Percentiles rank a stretch among this genome's conserved stretches.
Conservation (phyloP, 2,888 invertebrate genomes). For the Glomeris marginata region DNA sequence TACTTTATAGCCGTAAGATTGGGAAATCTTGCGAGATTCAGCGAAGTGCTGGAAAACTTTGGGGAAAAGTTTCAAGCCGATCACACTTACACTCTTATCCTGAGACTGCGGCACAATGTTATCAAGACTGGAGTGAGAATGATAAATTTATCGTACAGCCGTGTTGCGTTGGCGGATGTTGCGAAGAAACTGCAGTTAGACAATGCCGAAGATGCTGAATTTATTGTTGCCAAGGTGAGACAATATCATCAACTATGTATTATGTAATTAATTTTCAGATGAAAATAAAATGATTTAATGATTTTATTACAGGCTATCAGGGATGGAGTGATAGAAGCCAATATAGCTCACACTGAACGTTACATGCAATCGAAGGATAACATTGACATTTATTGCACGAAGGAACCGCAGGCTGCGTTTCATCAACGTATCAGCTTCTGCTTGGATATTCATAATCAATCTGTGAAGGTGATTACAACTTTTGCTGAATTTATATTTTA, state of each 20-base stretch:
- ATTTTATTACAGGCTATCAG: slow-evolving; percentile 50
- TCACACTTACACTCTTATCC: slow-evolving; percentile 88
- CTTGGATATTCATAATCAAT: slow-evolving; percentile 93
- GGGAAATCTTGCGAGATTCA: slow-evolving; percentile 87
- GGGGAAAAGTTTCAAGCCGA: slow-evolving; percentile 83
- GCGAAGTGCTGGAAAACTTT: slow-evolving; percentile 79
- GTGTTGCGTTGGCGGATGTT: slow-evolving; percentile 88
- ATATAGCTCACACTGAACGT: slow-evolving; percentile 84
- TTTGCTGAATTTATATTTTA: not conserved
- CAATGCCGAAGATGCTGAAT: slow-evolving; percentile 95
- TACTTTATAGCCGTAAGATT: slow-evolving; percentile 54
- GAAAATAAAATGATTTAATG: no score
- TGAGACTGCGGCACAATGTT: slow-evolving; percentile 93
- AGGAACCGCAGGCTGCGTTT: slow-evolving; percentile 90
- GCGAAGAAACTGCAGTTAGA: slow-evolving; percentile 85
- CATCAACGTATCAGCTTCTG: slow-evolving; percentile 96
- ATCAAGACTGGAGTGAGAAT: slow-evolving; percentile 96
- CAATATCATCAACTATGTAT: no score
- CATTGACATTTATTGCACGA: slow-evolving; percentile 89
- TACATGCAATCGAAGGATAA: slow-evolving; percentile 97
- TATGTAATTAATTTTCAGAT: no score
- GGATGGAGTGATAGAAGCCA: slow-evolving; percentile 97
- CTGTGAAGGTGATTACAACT: slow-evolving; percentile 47
- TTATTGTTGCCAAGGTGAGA: slow-evolving; percentile 78
- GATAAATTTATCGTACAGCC: slow-evolving; percentile 89